phyloP scores from a whole-genome alignment of 2,888 invertebrate species.

The Tridacna crocea region DNA sequence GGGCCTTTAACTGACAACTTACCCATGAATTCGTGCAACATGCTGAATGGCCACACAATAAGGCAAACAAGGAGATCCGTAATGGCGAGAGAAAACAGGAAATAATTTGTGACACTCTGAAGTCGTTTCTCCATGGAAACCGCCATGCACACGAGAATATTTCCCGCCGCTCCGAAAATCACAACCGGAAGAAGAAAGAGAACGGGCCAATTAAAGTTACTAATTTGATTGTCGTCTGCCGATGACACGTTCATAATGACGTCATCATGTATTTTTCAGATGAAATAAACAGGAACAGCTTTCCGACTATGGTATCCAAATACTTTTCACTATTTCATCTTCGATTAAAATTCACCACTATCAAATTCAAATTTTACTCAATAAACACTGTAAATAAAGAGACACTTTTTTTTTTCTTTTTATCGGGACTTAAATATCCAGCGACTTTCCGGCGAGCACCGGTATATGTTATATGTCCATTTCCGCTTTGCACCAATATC shows the following conservation, averaged over 20 bases:
- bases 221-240: constrained; percentile 16
- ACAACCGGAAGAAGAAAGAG: constrained; percentile 70
- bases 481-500: constrained; percentile 4
- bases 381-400: neutral
- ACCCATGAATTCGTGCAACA: constrained; percentile 96
- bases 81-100: constrained; percentile 95
- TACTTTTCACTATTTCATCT: too few species aligned
- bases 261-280: neutral
- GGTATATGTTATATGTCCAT: neutral
- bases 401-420: neutral
- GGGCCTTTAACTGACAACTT: constrained; percentile 85
- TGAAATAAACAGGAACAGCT: constrained; percentile 8
- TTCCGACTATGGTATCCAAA: neutral
- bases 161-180: constrained; percentile 86
- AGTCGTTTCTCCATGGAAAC: constrained; percentile 94
- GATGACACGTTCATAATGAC: constrained; percentile 47
- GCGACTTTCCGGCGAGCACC: neutral
- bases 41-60: constrained; percentile 97
- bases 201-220: constrained; percentile 67
- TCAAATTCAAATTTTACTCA: neutral
- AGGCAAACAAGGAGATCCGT: constrained; percentile 96
- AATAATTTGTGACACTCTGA: constrained; percentile 98
- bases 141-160: constrained; percentile 96
- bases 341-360: too few species aligned
- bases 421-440: neutral